Conservation (phyloP, 2,888 invertebrate species). For the Ctena decussata region DNA sequence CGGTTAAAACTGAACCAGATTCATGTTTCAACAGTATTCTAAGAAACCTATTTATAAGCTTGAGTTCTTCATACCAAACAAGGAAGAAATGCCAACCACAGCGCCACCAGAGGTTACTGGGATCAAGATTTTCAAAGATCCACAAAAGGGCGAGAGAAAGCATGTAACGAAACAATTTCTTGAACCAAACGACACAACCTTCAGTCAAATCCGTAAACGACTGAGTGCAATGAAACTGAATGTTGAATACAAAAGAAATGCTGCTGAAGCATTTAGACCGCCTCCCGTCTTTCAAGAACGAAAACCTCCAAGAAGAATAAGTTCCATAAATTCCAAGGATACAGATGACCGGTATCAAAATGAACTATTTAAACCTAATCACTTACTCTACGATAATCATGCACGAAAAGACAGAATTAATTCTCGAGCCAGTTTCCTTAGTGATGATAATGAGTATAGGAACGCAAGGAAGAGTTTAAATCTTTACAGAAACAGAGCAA, state of each 20-base stretch:
- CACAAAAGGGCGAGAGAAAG: not conserved
- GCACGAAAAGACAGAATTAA: not conserved
- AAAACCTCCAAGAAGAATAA: constrained; percentile 50
- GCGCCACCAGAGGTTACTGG: not conserved
- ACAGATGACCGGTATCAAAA: constrained; percentile 18
- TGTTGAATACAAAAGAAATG: constrained; percentile 48
- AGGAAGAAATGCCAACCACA: not conserved
- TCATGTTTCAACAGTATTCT: constrained; percentile 1
- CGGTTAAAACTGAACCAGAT: not conserved
- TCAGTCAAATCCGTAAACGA: constrained; percentile 52
- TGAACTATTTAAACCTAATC: not conserved
- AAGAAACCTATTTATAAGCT: not conserved
- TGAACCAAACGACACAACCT: constrained; percentile 46
- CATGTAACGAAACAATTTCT: constrained; percentile 40
- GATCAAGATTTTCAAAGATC: not conserved
- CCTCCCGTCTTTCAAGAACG: constrained; percentile 51
- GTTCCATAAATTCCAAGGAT: constrained; percentile 52
- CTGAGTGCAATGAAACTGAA: constrained; percentile 49
- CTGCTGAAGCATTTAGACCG: constrained; percentile 11
- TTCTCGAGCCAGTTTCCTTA: constrained; percentile 47
- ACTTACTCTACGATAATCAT: not conserved
- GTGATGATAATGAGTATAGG: constrained; percentile 50
- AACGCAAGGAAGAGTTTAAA: not conserved
- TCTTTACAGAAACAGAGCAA: constrained; percentile 22
- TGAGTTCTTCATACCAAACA: not conserved